These are phyloP conservation scores for Epinotia brunnichana DNA, from an alignment of 2,888 invertebrate species.

Conservation along the genomic window DNA sequence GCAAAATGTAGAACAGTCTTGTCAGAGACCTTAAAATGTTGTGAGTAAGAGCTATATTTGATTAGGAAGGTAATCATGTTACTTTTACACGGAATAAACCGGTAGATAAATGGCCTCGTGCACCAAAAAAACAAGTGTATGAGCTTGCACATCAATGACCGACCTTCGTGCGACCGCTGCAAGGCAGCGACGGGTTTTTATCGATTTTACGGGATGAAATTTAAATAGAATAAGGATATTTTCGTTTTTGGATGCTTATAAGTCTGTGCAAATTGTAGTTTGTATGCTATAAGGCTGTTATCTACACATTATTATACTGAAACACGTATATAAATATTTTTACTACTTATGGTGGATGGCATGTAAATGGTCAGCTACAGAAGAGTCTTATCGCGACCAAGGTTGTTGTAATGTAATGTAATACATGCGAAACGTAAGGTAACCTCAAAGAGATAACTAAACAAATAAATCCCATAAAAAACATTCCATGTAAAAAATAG, in stretches of 20 bases:
- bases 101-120: slow-evolving; percentile 46
- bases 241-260: slow-evolving; percentile 8
- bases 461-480: no score
- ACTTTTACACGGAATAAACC: slow-evolving; percentile 36
- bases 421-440: no score
- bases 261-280: slow-evolving; percentile 12
- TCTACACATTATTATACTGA: neutral
- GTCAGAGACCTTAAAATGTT: slow-evolving; percentile 4
- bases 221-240: slow-evolving; percentile 35
- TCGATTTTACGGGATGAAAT: slow-evolving; percentile 37
- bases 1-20: slow-evolving; percentile 16
- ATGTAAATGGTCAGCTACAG: no score
- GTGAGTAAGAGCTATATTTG: slow-evolving; percentile 2
- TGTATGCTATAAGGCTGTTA: neutral
- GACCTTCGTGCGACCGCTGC: slow-evolving; percentile 49
- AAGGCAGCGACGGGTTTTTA: slow-evolving; percentile 42
- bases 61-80: slow-evolving; percentile 15
- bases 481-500: no score
- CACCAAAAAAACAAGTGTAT: slow-evolving; percentile 45
- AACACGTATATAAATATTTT: no score
- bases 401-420: no score
- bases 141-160: slow-evolving; percentile 49
- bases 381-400: no score
- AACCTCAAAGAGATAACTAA: no score
- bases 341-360: no score